Evolutionary conservation across 2,888 invertebrate genomes (phyloP).

Genomic region (Nemotelus pantherinus): DNA sequence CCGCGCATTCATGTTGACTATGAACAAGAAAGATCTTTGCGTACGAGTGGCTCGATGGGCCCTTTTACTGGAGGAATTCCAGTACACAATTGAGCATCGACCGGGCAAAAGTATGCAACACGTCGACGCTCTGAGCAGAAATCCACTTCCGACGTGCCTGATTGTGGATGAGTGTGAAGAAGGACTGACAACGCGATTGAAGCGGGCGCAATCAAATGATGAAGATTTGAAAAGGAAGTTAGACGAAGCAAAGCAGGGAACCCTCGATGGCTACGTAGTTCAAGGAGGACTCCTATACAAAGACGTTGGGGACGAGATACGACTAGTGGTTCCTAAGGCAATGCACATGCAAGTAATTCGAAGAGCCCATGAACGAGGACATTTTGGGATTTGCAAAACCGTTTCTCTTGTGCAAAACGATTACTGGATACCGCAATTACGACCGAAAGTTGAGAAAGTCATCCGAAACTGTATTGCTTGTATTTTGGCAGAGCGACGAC

Average conservation of each 20-base stretch:
- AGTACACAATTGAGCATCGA: slow-evolving; percentile 43
- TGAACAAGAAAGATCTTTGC: slow-evolving; percentile 54
- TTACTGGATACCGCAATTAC: slow-evolving; percentile 37
- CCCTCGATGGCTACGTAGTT: not conserved
- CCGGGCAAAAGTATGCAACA: slow-evolving; percentile 38
- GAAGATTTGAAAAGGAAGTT: not conserved
- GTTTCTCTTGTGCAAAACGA: slow-evolving; percentile 38
- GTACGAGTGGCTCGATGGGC: slow-evolving; percentile 52
- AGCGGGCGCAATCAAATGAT: not conserved
- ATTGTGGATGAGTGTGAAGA: not conserved
- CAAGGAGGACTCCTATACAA: not conserved
- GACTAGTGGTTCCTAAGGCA: slow-evolving; percentile 47
- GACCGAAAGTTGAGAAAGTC: slow-evolving; percentile 45
- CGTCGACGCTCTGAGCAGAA: slow-evolving; percentile 24
- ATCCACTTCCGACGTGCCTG: slow-evolving; percentile 1
- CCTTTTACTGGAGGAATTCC: slow-evolving; percentile 15
- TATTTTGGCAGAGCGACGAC: slow-evolving; percentile 46
- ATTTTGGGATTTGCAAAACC: slow-evolving; percentile 40
- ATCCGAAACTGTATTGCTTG: slow-evolving; percentile 48
- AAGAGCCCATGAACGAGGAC: slow-evolving; percentile 46
- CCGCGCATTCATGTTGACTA: slow-evolving; percentile 54
- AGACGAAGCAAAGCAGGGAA: not conserved
- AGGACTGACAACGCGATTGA: not conserved
- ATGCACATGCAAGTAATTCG: slow-evolving; percentile 45
- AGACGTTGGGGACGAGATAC: not conserved